Evolutionary conservation across 2,797 vertebrate species (phyloP), one percentile per base, ranked within the genome.

Genomic region (Etheostoma perlongum): DNA sequence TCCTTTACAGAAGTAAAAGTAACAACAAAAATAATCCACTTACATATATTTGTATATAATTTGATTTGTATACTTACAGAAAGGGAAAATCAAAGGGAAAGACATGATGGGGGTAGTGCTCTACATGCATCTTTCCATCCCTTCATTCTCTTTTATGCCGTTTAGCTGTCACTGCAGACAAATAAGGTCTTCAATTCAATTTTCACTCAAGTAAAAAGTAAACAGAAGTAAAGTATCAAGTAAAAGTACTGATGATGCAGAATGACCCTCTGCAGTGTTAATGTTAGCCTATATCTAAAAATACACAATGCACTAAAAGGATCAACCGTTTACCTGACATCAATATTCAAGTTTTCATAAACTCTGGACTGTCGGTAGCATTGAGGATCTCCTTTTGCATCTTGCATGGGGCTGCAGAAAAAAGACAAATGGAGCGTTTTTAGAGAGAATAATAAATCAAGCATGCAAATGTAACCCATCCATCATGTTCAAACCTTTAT

Each of bases 371-470:
- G 73, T 65, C 52, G 60, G 67, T 42, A 89, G 65, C 76, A 48
- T 15, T 18, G 71, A 70, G 67, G 78, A 81, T 88, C 81, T 85
- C 55, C 74, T 87, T 68, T 19, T 91, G 14, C 87, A 92, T 92
- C 49, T 88, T 92, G 90, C 27, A 91, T 91, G 58, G 21, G 7
- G 12, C 23, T 13, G 33, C 19, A 36, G 63, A 57, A 19, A 49
- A 48, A 83, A 82, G 63, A 77, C 76, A 88, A 91, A 88, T 77
- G 60, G 69, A 83, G 66, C 40, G 0, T 78, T 82, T 91, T 81
- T 67, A 81, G 60, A 79, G 46, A 67, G 44, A 91, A 92, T 93
- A 91, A 91, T 92, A 86, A 88, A 93, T 91, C 79, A 87, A 72
- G 77, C 67, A 64, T 79, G 65, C 82, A 79, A 71, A 27, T 79